Base-by-base conservation (phyloP, 53 echinoderm and acorn worm species). In the Arbacia lixula region DNA sequence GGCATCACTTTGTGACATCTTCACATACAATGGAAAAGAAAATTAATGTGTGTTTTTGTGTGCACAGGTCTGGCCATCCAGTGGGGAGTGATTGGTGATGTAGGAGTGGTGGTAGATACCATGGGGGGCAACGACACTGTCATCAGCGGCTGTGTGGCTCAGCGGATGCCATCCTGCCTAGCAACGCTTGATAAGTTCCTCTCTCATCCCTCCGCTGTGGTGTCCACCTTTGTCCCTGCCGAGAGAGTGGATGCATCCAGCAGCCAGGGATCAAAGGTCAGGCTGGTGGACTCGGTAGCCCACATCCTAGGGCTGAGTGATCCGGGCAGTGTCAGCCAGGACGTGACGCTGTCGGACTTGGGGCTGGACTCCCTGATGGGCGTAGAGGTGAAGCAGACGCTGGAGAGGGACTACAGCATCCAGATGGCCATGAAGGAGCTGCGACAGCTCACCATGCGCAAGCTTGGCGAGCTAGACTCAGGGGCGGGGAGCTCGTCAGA, bases 51-150 rank as follows among this genome's bases (percentile, higher is more conserved):
- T n/a, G n/a, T n/a, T n/a, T 36, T 28, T 62, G 34, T 6, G 26
- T 41, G 26, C 27, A 3, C 76, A 93, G 93, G 93, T 36, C 40
- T 91, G 30, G 93, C 93, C 27, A 83, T 93, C 27, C 93, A 93
- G 38, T 93, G 93, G 93, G 93, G 93, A 38, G 93, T 88, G 4
- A 93, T 93, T 35, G 93, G 93, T 61, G 93, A 93, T 69, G 93
- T 93, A 1, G 93, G 93, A 14, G 86, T 93, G 17, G 93, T 91
- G 19, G 65, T 90, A 12, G 93, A 93, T 51, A 88, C 88, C 60
- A 91, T 93, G 93, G 93, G 91, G 58, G 86, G 86, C 28, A 87
- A 88, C 24, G 85, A 84, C 1, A 69, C 69, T 22, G 87, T 87
- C 24, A 78, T 90, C 46, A 62, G 88, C 39, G 93, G 91, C 39